Base-by-base conservation (phyloP, 2,888 invertebrate species). In the Drosophila acutilabella region DNA sequence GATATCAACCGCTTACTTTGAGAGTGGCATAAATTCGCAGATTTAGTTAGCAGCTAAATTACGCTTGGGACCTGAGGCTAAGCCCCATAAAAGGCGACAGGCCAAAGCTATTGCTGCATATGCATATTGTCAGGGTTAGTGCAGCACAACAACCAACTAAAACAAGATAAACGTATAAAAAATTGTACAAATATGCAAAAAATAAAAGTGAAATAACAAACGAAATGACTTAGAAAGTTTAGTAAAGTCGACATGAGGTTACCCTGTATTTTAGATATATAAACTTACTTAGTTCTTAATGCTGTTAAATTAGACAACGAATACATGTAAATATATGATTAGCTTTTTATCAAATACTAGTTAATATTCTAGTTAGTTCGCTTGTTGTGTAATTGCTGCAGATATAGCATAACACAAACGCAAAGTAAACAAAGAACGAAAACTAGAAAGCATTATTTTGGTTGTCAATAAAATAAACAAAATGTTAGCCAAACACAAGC, bases 391-490 rank as follows among this genome's bases (percentile, higher is more conserved):
- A 50, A 11, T 23, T 14, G 10, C 8, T 14, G 8, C 20, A 6
- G 14, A 16, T 18, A 13, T 6, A 42, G 47, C 23, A 54, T 48
- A 23, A 20, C 14, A 30, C 30, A 52, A 52, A 23, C 53, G 44
- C 53, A 51, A 47, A 42, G 26, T 33, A 68, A 62, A 71, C 64
- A 74, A 36, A 36, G 4, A 56, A 71, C 36, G 57, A 59, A 57
- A 65, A 48, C 57, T 57, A 64, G 52, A 69, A 50, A 70, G 54
- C 48, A 64, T 77, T 38, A 56, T 62, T 53, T 36, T 57, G 56
- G 40, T 73, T 67, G 81, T 70, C 81, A 87, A 87, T 81, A 81
- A 76, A 71, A 48, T 59, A 74, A 86, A 78, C 57, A 70, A 66
- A 70, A 70, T 64, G 67, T 20, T 41, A 66, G 58, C 23, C 66